phyloP scores from a whole-genome alignment of 2,113 vertebrate genomes.

The Tragelaphus strepsiceros region DNA sequence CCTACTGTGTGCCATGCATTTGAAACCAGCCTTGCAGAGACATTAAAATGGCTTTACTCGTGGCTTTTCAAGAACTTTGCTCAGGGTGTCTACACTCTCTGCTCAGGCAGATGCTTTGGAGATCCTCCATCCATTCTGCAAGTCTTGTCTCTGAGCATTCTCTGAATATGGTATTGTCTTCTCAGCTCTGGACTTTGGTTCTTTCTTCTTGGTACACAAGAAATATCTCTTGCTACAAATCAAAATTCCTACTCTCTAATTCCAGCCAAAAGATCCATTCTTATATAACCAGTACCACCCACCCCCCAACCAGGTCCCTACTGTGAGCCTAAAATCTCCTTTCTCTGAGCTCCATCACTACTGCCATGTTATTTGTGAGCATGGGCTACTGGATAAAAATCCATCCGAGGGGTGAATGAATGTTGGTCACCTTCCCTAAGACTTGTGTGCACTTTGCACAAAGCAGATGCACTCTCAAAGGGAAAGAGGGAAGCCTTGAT shows the following conservation, averaged over 20 bases:
- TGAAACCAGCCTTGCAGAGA: not conserved
- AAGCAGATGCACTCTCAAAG: not conserved
- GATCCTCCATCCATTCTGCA: not conserved
- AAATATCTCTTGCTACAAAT: not conserved
- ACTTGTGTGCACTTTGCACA: not conserved
- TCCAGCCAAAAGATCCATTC: not conserved
- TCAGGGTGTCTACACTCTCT: not conserved
- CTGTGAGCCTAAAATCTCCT: not conserved
- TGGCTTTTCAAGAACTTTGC: not conserved
- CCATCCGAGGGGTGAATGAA: not conserved
- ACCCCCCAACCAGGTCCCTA: not conserved
- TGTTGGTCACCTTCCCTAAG: not conserved
- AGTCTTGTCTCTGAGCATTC: not conserved
- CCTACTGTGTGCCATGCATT: not conserved
- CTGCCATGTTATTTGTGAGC: not conserved
- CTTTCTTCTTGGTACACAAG: not conserved
- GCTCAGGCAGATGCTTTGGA: not conserved
- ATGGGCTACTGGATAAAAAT: not conserved
- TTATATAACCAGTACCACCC: not conserved
- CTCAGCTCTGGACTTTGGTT: not conserved
- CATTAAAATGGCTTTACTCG: not conserved
- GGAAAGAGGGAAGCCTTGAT: fast-evolving
- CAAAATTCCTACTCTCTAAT: not conserved
- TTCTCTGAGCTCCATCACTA: not conserved
- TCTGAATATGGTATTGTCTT: not conserved